Percentiles rank a stretch among this genome's conserved stretches.
phyloP scores from a whole-genome alignment of 2,797 vertebrate genomes.

The Eulemur mongoz region DNA sequence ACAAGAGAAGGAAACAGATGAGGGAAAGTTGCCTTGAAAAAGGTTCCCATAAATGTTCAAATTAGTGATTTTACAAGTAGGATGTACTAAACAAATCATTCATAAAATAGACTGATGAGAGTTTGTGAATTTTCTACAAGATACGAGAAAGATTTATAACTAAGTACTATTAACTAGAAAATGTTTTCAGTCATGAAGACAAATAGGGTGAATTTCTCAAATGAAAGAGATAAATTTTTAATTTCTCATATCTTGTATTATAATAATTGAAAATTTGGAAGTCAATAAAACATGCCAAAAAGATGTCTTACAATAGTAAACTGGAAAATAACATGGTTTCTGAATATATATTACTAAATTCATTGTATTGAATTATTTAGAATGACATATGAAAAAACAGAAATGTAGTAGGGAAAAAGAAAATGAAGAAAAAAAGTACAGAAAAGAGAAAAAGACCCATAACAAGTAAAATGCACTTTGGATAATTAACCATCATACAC shows the following conservation, averaged over 20 bases:
- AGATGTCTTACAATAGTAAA: background rate
- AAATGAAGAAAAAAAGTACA: background rate
- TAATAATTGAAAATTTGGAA: constrained; percentile 32
- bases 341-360: background rate
- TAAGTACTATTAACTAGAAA: background rate
- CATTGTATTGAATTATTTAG: background rate
- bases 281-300: background rate
- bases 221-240: background rate
- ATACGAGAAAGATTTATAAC: background rate
- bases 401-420: background rate
- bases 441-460: background rate
- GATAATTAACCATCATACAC: background rate
- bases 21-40: constrained; percentile 9
- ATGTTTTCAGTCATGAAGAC: background rate
- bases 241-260: background rate
- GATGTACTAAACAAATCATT: background rate
- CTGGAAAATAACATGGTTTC: background rate
- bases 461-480: constrained; percentile 10
- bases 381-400: background rate
- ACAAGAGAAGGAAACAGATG: background rate
- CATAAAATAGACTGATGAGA: background rate
- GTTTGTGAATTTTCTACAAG: constrained; percentile 13
- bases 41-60: background rate
- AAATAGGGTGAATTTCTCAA: background rate
- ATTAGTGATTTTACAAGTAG: background rate